A percentile compares a stretch with the other conserved stretches of the same genome.
These are phyloP conservation scores for Tipula unca DNA, from an alignment of 2,888 invertebrate species.

Conservation along the genomic window DNA sequence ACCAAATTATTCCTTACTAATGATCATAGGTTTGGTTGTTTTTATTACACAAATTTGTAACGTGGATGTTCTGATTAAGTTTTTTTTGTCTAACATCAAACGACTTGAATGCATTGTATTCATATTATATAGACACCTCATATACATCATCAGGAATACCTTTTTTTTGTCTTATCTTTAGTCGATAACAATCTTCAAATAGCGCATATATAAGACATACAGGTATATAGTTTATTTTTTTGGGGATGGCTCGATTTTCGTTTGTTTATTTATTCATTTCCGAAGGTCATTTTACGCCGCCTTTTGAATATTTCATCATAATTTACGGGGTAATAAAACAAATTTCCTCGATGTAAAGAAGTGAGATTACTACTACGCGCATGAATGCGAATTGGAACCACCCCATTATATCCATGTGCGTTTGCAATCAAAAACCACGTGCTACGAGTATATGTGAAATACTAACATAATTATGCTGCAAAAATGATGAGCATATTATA, in stretches of 20 bases:
- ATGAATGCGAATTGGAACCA: not conserved
- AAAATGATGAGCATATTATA: not conserved
- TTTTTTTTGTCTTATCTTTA: too few species aligned
- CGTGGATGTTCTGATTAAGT: too few species aligned
- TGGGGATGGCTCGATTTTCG: not conserved
- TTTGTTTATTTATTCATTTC: not conserved
- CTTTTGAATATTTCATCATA: not conserved
- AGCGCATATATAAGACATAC: too few species aligned
- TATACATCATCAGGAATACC: too few species aligned
- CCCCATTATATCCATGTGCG: not conserved
- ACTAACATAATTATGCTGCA: not conserved
- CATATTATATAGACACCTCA: too few species aligned
- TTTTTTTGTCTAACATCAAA: too few species aligned
- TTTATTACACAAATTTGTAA: too few species aligned
- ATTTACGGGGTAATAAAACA: not conserved
- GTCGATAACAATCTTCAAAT: too few species aligned
- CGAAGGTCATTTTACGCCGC: conserved; percentile 8
- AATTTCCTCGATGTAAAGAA: not conserved
- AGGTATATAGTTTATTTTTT: not conserved
- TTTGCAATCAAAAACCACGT: not conserved
- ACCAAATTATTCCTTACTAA: too few species aligned
- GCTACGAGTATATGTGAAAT: not conserved
- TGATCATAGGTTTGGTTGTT: too few species aligned
- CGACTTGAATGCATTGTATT: too few species aligned
- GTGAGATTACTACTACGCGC: not conserved